Evolutionary conservation across 2,113 vertebrate genomes (phyloP).

Genomic region (Condylura cristata): DNA sequence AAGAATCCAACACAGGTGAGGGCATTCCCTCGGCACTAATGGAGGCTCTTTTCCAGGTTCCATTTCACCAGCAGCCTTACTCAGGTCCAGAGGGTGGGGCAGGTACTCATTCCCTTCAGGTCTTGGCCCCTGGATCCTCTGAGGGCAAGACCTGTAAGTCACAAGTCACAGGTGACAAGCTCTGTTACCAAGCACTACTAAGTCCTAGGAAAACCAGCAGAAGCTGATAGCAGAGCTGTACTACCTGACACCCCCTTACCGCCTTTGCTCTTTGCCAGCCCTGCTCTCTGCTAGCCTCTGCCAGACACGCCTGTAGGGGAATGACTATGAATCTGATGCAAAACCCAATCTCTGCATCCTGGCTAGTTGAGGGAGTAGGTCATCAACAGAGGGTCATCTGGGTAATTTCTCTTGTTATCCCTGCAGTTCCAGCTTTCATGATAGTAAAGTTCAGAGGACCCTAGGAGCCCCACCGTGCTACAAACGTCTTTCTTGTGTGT

Average conservation of each 20-base stretch:
- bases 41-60: background rate
- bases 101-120: background rate
- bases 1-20: slow-evolving; percentile 96
- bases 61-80: background rate
- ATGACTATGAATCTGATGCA: background rate
- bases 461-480: background rate
- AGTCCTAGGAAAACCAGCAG: background rate
- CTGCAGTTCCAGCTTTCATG: background rate
- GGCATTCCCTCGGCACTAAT: background rate
- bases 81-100: background rate
- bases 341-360: background rate
- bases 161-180: background rate
- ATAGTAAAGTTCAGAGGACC: background rate
- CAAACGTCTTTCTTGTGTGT: background rate
- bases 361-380: background rate
- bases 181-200: background rate
- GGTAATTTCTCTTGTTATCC: background rate
- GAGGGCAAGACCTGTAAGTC: background rate
- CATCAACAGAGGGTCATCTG: background rate
- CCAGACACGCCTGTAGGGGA: background rate
- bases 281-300: background rate
- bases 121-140: background rate
- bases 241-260: no score
- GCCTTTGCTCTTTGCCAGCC: background rate
- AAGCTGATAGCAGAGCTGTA: background rate